These are phyloP conservation scores for Athetis lepigone DNA, from an alignment of 2,888 invertebrate genomes.

Conservation along the genomic window DNA sequence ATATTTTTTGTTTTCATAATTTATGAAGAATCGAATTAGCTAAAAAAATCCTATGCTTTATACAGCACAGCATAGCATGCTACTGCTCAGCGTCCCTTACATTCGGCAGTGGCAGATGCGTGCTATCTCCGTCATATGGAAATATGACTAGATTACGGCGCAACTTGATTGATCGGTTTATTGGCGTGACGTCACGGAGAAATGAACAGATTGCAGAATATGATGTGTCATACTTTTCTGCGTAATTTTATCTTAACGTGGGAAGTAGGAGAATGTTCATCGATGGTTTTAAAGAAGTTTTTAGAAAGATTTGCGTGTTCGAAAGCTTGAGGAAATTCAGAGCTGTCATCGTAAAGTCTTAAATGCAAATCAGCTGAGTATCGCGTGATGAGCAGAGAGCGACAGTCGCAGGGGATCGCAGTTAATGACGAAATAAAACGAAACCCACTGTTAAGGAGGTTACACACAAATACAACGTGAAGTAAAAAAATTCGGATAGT, in stretches of 20 bases:
- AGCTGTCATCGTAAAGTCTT: background rate
- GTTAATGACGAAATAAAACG: constrained; percentile 5
- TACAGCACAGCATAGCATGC: background rate
- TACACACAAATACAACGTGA: background rate
- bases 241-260: background rate
- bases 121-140: background rate
- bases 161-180: constrained; percentile 48
- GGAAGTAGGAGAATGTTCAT: background rate
- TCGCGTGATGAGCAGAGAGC: constrained; percentile 5
- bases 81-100: background rate
- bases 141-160: constrained; percentile 29
- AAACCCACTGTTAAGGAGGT: constrained; percentile 1
- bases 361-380: constrained; percentile 15
- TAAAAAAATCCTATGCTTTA: too few species aligned
- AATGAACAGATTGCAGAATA: constrained; percentile 26
- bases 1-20: too few species aligned
- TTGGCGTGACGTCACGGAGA: constrained; percentile 25
- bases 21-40: background rate
- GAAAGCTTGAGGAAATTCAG: background rate
- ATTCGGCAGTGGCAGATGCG: constrained; percentile 10
- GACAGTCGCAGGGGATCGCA: constrained; percentile 11
- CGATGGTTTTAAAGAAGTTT: background rate
- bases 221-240: background rate
- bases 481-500: too few species aligned
- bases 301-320: background rate